phyloP scores from a whole-genome alignment of 2,113 vertebrate species.

The Oenanthe melanoleuca region DNA sequence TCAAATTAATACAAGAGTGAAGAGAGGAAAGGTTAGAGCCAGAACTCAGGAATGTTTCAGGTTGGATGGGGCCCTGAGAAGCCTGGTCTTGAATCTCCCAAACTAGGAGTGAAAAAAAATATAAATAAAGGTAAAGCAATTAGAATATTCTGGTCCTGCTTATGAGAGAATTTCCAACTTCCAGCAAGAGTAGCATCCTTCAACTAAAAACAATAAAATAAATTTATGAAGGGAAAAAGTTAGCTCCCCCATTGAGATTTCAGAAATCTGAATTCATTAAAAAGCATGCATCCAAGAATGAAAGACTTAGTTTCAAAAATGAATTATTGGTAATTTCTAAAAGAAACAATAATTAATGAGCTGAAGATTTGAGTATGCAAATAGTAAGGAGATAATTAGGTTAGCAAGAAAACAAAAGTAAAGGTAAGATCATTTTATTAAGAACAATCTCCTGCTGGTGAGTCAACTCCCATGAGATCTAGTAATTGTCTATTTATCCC shows the following conservation, averaged over 20 bases:
- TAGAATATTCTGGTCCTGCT: not conserved
- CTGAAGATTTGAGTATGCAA: not conserved
- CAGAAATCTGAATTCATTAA: not conserved
- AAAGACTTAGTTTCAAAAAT: conserved; percentile 1
- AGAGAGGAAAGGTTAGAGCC: not conserved
- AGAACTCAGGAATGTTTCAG: not conserved
- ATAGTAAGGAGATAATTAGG: not conserved
- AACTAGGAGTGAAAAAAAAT: not conserved
- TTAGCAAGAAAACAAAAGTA: not conserved
- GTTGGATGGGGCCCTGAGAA: not conserved
- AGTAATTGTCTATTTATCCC: not conserved
- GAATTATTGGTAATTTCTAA: not conserved
- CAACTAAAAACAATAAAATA: not conserved
- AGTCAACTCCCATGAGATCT: not conserved
- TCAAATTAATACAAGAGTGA: not conserved
- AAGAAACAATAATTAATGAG: not conserved
- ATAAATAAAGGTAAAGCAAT: not conserved
- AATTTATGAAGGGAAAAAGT: not conserved
- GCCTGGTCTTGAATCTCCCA: not conserved
- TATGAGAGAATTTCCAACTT: not conserved
- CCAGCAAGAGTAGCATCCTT: not conserved
- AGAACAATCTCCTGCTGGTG: not conserved
- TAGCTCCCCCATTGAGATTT: not conserved
- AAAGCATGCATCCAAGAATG: not conserved
- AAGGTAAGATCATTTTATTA: not conserved